phyloP scores from a whole-genome alignment of 2,888 invertebrate species.

The Cancer borealis region DNA sequence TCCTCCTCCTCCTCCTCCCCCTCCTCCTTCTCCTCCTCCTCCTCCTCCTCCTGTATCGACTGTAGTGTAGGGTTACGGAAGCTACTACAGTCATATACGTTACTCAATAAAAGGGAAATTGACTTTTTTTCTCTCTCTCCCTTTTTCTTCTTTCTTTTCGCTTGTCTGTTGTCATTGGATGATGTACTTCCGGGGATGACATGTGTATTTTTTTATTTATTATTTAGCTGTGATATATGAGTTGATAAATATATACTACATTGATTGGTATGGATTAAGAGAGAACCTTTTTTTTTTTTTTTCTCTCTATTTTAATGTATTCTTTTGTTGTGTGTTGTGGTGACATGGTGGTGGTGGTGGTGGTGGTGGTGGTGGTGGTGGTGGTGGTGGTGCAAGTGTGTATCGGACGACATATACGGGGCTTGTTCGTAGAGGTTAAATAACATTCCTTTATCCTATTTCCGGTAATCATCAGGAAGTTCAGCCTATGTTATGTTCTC shows the following conservation, averaged over 20 bases:
- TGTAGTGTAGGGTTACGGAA: neutral
- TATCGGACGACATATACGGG: too few relatives aligned
- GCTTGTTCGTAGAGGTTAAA: neutral
- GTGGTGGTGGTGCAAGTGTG: too few relatives aligned
- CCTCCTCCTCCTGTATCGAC: neutral
- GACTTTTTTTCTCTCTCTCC: neutral
- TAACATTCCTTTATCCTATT: constrained; percentile 20
- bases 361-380: neutral
- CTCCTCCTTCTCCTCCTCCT: neutral
- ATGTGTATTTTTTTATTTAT: neutral
- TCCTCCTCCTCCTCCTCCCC: constrained; percentile 23
- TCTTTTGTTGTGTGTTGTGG: too few relatives aligned
- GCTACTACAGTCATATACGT: neutral
- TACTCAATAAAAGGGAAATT: neutral
- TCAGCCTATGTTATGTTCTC: neutral
- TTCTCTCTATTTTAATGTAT: neutral
- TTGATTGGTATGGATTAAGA: neutral
- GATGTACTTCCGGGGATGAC: neutral
- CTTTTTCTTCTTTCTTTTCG: neutral
- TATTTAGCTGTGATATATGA: neutral
- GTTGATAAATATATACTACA: neutral
- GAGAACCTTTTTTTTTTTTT: neutral
- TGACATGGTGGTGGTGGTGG: neutral
- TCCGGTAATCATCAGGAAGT: neutral
- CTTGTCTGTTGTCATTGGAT: neutral